Base-by-base conservation (phyloP, 2,888 invertebrate species). In the Linhomoeus sp. region DNA sequence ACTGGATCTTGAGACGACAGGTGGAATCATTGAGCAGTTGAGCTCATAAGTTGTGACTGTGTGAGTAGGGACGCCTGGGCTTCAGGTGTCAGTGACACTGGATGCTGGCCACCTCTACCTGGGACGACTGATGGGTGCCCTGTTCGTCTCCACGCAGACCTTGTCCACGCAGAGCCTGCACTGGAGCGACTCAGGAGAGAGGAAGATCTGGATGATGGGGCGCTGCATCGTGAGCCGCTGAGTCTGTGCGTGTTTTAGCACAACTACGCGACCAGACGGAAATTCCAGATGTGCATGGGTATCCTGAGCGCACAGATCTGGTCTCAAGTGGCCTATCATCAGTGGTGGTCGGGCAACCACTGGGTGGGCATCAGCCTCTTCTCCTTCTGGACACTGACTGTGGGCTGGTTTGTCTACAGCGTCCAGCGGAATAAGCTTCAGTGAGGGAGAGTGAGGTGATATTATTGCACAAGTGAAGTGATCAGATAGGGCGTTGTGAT, bases 311-410 rank as follows among this genome's bases (percentile, higher is more conserved):
- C 56, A 12, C 62, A 62, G 49, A 45, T 62, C 22, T 62, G 61
- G 61, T 61, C 60, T 2, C 62, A 62, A 50, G 42, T 53, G 42
- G 57, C 58, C 35, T 59, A 59, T 42, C 50, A 56, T 45, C 39
- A 51, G 14, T 53, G 57, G 45, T 62, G 62, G 62, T 53, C 55
- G 15, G 57, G 54, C 38, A 53, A 52, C 23, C 62, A 62, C 47
- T 62, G 61, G 61, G 55, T 61, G 25, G 57, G 62, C 22, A 62
- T 62, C 50, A 51, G 52, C 12, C 52, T 62, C 17, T 62, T 62
- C 51, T 58, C 58, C 7, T 57, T 53, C 14, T 62, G 62, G 62
- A 60, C 62, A 1, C 46, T 54, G 12, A 52, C 58, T 35, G 52
- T 61, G 17, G 40, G 57, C 33, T 14, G 9, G 22, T 40, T 20